Conservation (phyloP, 2,888 invertebrate genomes). For the Aethes cnicana region DNA sequence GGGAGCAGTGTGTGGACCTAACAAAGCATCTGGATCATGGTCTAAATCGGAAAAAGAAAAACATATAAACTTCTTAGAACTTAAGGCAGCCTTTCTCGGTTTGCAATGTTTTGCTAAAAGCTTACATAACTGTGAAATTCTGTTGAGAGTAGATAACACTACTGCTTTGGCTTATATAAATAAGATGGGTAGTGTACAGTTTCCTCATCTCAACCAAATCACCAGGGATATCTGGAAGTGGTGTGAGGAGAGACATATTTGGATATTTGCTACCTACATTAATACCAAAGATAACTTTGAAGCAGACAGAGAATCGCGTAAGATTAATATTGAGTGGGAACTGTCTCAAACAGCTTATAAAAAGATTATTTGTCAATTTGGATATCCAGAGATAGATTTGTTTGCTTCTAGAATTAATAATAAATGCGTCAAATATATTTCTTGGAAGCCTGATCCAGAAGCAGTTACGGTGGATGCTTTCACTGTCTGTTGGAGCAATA, state of each 20-base stretch:
- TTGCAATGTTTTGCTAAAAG: constrained; percentile 2
- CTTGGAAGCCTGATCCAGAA: constrained; percentile 3
- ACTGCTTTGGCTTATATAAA: neutral
- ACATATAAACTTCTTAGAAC: constrained; percentile 3
- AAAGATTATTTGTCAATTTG: too few relatives aligned
- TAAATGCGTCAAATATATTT: neutral
- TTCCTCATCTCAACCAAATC: constrained; percentile 3
- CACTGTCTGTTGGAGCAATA: too few relatives aligned
- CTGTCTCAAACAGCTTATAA: too few relatives aligned
- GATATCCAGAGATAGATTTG: neutral
- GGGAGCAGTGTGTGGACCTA: neutral
- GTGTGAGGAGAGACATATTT: neutral
- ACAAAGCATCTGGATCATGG: neutral
- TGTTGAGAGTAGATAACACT: neutral
- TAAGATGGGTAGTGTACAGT: neutral
- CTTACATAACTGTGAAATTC: neutral
- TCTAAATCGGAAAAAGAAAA: neutral
- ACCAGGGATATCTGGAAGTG: constrained; percentile 1
- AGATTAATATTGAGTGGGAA: neutral
- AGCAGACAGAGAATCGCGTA: neutral
- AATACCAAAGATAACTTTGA: neutral
- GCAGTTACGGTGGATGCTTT: constrained; percentile 2
- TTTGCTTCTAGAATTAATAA: neutral
- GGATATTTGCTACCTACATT: neutral
- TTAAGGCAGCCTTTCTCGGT: constrained; percentile 3